A percentile compares a stretch with the other conserved stretches of the same genome.
phyloP scores from a whole-genome alignment of 2,888 invertebrate genomes.

The Rhagonycha lutea region DNA sequence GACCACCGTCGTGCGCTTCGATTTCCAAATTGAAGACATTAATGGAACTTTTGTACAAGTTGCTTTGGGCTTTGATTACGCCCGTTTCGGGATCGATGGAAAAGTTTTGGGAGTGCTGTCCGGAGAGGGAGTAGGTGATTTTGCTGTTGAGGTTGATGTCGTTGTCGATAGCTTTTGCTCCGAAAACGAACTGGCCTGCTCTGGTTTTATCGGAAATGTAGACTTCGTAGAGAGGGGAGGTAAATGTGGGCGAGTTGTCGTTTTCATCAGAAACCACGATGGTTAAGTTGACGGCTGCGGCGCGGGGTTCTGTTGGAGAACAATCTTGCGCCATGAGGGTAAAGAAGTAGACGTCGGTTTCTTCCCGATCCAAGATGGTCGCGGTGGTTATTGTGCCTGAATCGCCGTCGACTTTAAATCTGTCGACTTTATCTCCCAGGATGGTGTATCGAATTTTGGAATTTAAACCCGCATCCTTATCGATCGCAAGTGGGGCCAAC shows the following conservation, averaged over 20 bases:
- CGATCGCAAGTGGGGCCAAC: slow-evolving; percentile 76
- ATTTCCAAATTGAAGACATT: slow-evolving; percentile 73
- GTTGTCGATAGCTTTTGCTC: slow-evolving; percentile 82
- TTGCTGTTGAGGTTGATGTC: slow-evolving; percentile 83
- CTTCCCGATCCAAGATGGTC: slow-evolving; percentile 77
- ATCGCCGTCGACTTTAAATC: slow-evolving; percentile 77
- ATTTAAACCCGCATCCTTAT: slow-evolving; percentile 83
- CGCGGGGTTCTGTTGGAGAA: slow-evolving; percentile 82
- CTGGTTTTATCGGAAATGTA: slow-evolving; percentile 82
- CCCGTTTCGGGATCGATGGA: slow-evolving; percentile 80
- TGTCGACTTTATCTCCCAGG: slow-evolving; percentile 78
- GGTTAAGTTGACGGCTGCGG: slow-evolving; percentile 81
- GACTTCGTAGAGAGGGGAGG: slow-evolving; percentile 74
- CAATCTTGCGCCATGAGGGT: slow-evolving; percentile 88
- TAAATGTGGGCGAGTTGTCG: slow-evolving; percentile 82
- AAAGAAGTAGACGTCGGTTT: slow-evolving; percentile 74
- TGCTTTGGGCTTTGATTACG: slow-evolving; percentile 79
- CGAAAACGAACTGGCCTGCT: slow-evolving; percentile 86
- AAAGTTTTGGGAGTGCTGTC: slow-evolving; percentile 79
- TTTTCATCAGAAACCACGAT: slow-evolving; percentile 81
- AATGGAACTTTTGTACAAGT: slow-evolving; percentile 64
- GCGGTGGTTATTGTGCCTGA: slow-evolving; percentile 81
- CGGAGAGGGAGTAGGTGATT: slow-evolving; percentile 77
- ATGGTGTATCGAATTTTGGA: slow-evolving; percentile 86
- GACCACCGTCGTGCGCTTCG: slow-evolving; percentile 81